Base-by-base conservation (phyloP, 2,113 vertebrate species). In the Cygnus atratus region DNA sequence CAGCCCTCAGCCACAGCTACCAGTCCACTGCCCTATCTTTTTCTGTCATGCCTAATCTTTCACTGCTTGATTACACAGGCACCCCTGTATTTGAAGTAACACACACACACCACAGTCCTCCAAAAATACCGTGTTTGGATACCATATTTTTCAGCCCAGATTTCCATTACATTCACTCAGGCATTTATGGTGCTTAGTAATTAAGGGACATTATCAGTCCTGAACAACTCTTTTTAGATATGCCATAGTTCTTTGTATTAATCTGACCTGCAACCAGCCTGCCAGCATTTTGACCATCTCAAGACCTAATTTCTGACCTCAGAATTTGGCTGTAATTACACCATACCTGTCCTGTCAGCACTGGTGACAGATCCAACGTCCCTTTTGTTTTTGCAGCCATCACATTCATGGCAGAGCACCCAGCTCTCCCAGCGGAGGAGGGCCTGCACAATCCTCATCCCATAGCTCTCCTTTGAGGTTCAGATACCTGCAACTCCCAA, bases 71-170 rank as follows among this genome's bases (percentile, higher is more conserved):
- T 76, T 73, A 62, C 28, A 75, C 6, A 71, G 50, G 6, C 9
- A 22, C 8, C 61, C 25, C 50, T 35, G n/a, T 13, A 44, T 50
- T 29, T 76, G 43, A 76, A 90, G 35, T 29, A 81, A 52, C 12
- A 50, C 5, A n/a, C 5, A n/a, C 20, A 20, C 4, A 14, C 33
- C 3, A 54, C 6, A 4, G 10, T 28, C 31, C 14, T 10, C 2
- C n/a, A 77, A 59, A 43, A 79, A 22, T 14, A 35, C 9, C 46
- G 3, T 9, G 48, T 6, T 19, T 54, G 7, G 13, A n/a, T 20
- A 46, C 26, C 10, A 28, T 59, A 1, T 16, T 77, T 67, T 28
- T 84, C 57, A 87, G 65, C 5, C 17, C 37, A 43, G 37, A 61
- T 73, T 79, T 48, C 29, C 21, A 28, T 22, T 41, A 25, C 24